These are phyloP conservation scores for Coecobrya sp. DNA, from an alignment of 2,888 invertebrate genomes.

Conservation along the genomic window DNA sequence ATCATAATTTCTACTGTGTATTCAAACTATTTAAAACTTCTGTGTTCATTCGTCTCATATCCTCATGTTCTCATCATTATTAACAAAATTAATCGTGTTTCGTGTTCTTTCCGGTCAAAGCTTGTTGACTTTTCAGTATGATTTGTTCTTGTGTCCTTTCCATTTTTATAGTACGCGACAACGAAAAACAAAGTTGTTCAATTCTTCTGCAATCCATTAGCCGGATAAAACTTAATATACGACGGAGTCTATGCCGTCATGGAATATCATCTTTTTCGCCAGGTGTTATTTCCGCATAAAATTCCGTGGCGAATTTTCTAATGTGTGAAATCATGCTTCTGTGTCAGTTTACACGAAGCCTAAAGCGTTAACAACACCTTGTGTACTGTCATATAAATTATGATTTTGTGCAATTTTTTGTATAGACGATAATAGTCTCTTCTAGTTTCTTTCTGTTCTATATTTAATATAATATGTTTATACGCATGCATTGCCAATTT, in stretches of 20 bases:
- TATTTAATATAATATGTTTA: background rate
- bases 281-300: slow-evolving; percentile 32
- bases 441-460: background rate
- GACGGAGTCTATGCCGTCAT: slow-evolving; percentile 14
- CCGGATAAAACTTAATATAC: slow-evolving; percentile 30
- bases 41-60: background rate
- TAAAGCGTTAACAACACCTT: background rate
- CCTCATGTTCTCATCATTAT: background rate
- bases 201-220: background rate
- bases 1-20: slow-evolving; percentile 8
- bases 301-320: background rate
- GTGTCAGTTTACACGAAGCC: background rate
- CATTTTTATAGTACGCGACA: background rate
- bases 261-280: slow-evolving; percentile 41
- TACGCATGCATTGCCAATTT: background rate
- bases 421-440: background rate
- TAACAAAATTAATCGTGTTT: slow-evolving; percentile 20
- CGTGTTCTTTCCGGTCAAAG: background rate
- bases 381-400: background rate
- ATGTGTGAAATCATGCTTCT: slow-evolving; percentile 10
- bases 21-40: slow-evolving; percentile 5
- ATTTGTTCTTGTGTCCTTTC: background rate
- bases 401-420: background rate
- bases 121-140: background rate
- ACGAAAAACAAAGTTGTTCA: background rate